These are phyloP conservation scores for Eremobia ochroleuca DNA, from an alignment of 2,888 invertebrate species.

Conservation along the genomic window DNA sequence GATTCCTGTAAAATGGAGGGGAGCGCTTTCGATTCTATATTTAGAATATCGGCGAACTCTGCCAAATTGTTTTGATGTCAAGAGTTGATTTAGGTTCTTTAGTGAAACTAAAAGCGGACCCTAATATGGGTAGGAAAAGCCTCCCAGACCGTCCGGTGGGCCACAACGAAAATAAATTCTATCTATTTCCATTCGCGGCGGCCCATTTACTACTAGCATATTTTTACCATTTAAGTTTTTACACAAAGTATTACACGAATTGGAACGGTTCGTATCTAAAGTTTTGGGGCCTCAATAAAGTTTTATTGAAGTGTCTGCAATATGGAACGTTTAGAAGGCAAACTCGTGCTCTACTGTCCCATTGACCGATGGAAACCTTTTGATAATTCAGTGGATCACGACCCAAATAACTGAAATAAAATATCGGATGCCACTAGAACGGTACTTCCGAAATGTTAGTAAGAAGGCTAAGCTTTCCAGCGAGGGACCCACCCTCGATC, in stretches of 20 bases:
- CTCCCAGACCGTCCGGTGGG: not conserved
- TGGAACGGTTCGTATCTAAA: constrained; percentile 21
- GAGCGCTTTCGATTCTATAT: not conserved
- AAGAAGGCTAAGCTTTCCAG: constrained; percentile 78
- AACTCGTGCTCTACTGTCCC: constrained; percentile 50
- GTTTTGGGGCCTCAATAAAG: constrained; percentile 36
- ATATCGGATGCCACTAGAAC: constrained; percentile 79
- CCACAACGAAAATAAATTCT: not conserved
- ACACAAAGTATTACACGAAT: constrained; percentile 23
- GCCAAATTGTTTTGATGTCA: not conserved
- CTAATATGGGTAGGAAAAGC: not conserved
- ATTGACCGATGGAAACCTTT: constrained; percentile 64
- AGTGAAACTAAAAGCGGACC: not conserved
- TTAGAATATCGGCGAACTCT: not conserved
- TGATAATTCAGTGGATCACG: constrained; percentile 66
- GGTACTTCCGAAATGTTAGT: constrained; percentile 87
- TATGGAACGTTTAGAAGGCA: constrained; percentile 38
- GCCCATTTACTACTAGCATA: constrained; percentile 13
- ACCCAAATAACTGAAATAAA: constrained; percentile 76
- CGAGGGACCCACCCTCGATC: constrained; percentile 82
- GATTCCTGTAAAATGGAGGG: not conserved
- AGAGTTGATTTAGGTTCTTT: constrained; percentile 3
- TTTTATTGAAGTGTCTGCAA: constrained; percentile 47
- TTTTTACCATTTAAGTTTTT: constrained; percentile 28
- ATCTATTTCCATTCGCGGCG: not conserved